These are phyloP conservation scores for Leptopilina myrica DNA, from an alignment of 2,888 invertebrate genomes.

Conservation along the genomic window DNA sequence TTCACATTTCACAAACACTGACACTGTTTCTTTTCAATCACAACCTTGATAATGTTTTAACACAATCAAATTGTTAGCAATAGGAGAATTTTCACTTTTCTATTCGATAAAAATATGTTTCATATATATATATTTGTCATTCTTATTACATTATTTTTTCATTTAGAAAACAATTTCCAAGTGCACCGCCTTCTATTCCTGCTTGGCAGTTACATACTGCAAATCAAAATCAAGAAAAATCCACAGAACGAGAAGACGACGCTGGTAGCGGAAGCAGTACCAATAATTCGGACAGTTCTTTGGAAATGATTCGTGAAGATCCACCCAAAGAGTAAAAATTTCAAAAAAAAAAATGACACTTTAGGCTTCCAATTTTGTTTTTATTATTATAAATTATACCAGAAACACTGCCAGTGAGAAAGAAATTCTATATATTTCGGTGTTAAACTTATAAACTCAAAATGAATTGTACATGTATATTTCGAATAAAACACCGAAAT, in stretches of 20 bases:
- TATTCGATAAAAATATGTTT: constrained; percentile 30
- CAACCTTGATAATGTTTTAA: constrained; percentile 30
- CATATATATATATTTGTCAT: neutral
- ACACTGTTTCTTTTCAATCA: constrained; percentile 19
- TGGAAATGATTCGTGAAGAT: constrained; percentile 77
- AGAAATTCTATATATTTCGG: constrained; percentile 20
- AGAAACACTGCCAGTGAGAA: constrained; percentile 29
- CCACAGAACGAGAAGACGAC: constrained; percentile 73
- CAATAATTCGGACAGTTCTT: constrained; percentile 76
- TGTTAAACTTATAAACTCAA: neutral
- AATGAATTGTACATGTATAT: too few relatives aligned
- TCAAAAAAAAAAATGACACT: neutral
- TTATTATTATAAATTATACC: neutral
- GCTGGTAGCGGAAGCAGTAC: constrained; percentile 76
- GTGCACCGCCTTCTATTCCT: constrained; percentile 84
- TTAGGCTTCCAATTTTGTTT: constrained; percentile 13
- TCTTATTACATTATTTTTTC: constrained; percentile 22
- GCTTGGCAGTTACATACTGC: constrained; percentile 85
- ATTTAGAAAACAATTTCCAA: constrained; percentile 87
- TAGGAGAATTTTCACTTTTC: constrained; percentile 13
- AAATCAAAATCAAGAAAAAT: constrained; percentile 68
- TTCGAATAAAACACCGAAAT: too few relatives aligned
- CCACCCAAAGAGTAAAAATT: constrained; percentile 68
- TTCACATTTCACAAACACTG: constrained; percentile 48
- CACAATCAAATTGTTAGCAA: constrained; percentile 1